Evolutionary conservation across 2,113 vertebrate species (phyloP), one percentile per base, ranked within the genome.

Genomic region (Boleophthalmus pectinirostris): DNA sequence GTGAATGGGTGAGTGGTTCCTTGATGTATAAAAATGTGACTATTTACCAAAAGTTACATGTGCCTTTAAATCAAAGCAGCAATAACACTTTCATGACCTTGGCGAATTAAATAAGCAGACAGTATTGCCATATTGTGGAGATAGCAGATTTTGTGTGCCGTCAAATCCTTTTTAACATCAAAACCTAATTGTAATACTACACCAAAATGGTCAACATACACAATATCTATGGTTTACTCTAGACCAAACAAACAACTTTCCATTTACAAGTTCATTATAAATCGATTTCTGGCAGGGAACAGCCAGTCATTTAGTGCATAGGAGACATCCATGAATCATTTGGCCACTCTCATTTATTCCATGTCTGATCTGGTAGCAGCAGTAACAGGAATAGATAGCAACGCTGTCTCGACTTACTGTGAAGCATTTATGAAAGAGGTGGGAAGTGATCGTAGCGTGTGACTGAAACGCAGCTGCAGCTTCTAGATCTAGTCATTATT

Each of bases 381-480:
- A 56, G 53, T 23, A 56, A 66, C 69, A 70, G 47, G 53, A 43
- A 54, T 54, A 24, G 5, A 23, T 9, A n/a, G 29, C 25, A 33
- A 54, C 35, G 43, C 18, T 14, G 63, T 63, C 78, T 80, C 82
- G 11, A 66, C 66, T 63, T 74, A 53, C 69, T 72, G 77, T 46
- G 1, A 9, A 57, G 18, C 11, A 43, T 69, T 82, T 68, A 21
- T n/a, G 23, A 29, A 29, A 38, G 46, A 69, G 43, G 69, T 47
- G 80, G 68, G 79, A 82, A 81, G 66, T 72, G 11, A 13, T 12
- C 7, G 54, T 69, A 21, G 43, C 3, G 38, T 74, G 70, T 76
- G 3, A 25, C 16, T 57, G 73, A 77, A 75, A 80, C 56, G 15
- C 47, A 53, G 11, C 11, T 11, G 66, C 43, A 75, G 70, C 73